A percentile compares a stretch with the other conserved stretches of the same genome.
Conservation (phyloP, 1,140 invertebrate species). For the Drosophila nikananu region DNA sequence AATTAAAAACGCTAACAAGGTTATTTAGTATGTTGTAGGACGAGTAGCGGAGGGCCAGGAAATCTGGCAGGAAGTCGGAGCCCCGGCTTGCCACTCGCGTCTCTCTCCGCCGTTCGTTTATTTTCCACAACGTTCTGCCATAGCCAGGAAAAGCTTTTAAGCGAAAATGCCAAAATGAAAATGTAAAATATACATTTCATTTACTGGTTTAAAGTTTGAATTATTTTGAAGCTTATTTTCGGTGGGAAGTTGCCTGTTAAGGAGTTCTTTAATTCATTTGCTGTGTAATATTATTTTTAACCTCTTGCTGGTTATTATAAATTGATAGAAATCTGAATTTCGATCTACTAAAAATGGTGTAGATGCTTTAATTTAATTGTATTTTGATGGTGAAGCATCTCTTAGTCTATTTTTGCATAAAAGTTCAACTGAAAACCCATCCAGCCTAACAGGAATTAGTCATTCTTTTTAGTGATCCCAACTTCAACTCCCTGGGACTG, state of each 20-base stretch:
- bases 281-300: not conserved
- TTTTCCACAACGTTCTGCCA: conserved; percentile 18
- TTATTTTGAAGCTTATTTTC: conserved; percentile 13
- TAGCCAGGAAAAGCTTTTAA: conserved; percentile 73
- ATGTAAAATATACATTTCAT: conserved; percentile 60
- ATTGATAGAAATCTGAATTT: too few species aligned
- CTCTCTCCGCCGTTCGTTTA: conserved; percentile 16
- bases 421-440: not conserved
- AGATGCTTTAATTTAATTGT: too few species aligned
- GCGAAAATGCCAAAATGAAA: conserved; percentile 71
- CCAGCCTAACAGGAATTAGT: conserved; percentile 13
- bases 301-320: too few species aligned
- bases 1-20: conserved; percentile 85
- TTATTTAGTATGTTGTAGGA: conserved; percentile 70
- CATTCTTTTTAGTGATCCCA: conserved; percentile 1
- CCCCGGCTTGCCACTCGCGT: conserved; percentile 31
- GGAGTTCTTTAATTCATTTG: not conserved
- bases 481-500: not conserved
- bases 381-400: too few species aligned
- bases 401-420: too few species aligned
- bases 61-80: conserved; percentile 71
- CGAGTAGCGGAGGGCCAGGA: conserved; percentile 18
- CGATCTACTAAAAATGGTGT: too few species aligned
- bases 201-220: conserved; percentile 30
- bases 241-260: too few species aligned